These are phyloP conservation scores for Calliopum simillimum DNA, from an alignment of 2,888 invertebrate species.

Conservation along the genomic window DNA sequence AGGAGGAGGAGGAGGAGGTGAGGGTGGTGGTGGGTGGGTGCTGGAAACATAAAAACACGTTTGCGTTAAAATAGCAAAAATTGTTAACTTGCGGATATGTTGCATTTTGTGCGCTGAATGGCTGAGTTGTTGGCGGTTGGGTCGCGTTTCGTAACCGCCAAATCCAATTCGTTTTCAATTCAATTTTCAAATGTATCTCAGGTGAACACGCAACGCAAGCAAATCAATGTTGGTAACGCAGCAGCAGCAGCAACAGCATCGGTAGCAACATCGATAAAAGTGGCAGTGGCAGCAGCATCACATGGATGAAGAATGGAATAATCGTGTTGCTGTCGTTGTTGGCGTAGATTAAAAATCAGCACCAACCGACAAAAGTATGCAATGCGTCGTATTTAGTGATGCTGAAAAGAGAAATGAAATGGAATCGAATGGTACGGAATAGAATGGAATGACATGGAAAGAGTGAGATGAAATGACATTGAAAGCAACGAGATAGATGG, in stretches of 20 bases:
- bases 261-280: too few relatives aligned
- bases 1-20: too few relatives aligned
- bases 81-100: constrained; percentile 6
- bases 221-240: neutral
- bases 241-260: too few relatives aligned
- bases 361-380: constrained; percentile 9
- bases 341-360: constrained; percentile 10
- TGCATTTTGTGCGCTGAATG: constrained; percentile 1
- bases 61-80: neutral
- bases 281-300: too few relatives aligned
- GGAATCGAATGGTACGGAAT: neutral
- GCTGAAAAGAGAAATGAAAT: neutral
- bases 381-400: neutral
- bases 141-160: constrained; percentile 8
- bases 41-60: too few relatives aligned
- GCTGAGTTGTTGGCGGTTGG: too few relatives aligned
- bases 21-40: too few relatives aligned
- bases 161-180: constrained; percentile 12
- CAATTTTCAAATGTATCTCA: constrained; percentile 17
- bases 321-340: too few relatives aligned
- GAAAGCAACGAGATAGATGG: too few relatives aligned
- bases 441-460: neutral
- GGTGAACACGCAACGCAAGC: constrained; percentile 11
- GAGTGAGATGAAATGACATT: neutral
- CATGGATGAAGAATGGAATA: too few relatives aligned